Conservation (phyloP, 2,888 invertebrate species). For the Amphimallon solstitiale region DNA sequence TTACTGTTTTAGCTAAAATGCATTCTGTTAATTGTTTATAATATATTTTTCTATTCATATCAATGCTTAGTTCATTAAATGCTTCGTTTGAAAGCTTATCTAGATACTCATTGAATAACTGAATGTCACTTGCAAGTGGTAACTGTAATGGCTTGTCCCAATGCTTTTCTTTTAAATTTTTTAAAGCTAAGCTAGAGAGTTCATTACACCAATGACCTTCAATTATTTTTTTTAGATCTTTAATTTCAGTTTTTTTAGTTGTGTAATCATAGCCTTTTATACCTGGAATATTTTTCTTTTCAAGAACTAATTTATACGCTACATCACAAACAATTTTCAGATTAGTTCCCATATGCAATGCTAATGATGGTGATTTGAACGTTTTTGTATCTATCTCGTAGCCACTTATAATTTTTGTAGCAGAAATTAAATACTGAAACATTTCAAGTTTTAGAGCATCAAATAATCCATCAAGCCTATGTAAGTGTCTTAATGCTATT, state of each 20-base stretch:
- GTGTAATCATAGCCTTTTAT: constrained; percentile 29
- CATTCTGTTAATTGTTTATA: constrained; percentile 30
- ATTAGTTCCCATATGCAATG: constrained; percentile 37
- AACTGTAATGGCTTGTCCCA: constrained; percentile 31
- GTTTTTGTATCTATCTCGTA: constrained; percentile 33
- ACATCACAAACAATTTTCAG: constrained; percentile 34
- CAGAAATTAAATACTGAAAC: constrained; percentile 30
- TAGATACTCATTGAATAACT: constrained; percentile 1
- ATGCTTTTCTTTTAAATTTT: constrained; percentile 39
- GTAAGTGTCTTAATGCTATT: constrained; percentile 29
- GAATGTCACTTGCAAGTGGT: too few species aligned
- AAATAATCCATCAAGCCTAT: constrained; percentile 22
- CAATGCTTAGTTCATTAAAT: neutral
- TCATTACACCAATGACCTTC: constrained; percentile 41
- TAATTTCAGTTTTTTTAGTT: constrained; percentile 36
- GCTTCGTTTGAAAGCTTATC: neutral
- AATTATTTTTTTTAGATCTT: constrained; percentile 37
- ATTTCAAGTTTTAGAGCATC: constrained; percentile 37
- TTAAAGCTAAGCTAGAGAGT: constrained; percentile 40
- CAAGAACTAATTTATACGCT: constrained; percentile 32
- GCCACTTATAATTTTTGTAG: constrained; percentile 38
- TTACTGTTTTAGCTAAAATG: constrained; percentile 39
- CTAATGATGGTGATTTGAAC: constrained; percentile 38
- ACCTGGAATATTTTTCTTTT: constrained; percentile 36
- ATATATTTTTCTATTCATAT: neutral